Evolutionary conservation across 2,797 vertebrate genomes (phyloP), one percentile per base, ranked within the genome.

Genomic region (Xenentodon cancila): DNA sequence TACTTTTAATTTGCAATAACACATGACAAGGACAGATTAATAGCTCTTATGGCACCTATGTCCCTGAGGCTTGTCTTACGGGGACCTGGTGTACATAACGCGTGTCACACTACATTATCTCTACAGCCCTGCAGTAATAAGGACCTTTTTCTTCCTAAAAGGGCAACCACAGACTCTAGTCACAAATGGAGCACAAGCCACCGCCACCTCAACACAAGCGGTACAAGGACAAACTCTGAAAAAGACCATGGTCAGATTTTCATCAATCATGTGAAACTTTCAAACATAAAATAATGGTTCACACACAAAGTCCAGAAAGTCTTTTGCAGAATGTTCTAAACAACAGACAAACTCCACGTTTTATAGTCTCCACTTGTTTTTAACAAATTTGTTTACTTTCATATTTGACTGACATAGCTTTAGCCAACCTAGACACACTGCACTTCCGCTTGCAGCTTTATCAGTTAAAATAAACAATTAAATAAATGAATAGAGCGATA

Each of bases 1-100:
- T 96, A 95, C 95, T 96, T 96, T 96, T 95, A 97, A 98, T 97
- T 97, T 96, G 95, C 94, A 95, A 91, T 94, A 96, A 95, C 95
- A 94, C 94, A 93, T 94, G 94, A 94, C 94, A 94, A 92, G 94
- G 92, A 90, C 94, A 95, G 92, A 91, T 94, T 93, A 95, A 94
- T 93, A 94, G 94, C 92, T 94, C 94, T 93, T 91, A 93, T 91
- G 91, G 93, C 93, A 94, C 92, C 93, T 90, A 90, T 92, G 92
- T 92, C 92, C 92, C 90, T 91, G 88, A 90, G 91, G 88, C 88
- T 88, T 85, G 75, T 88, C 89, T 91, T 85, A 83, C 77, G 81
- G 89, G 85, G 90, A 90, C 84, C 92, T 61, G 84, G 93, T 93
- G 91, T 93, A 93, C 92, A 93, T 93, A 93, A 92, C 77, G 82